These are phyloP conservation scores for Prionace glauca DNA, from an alignment of 2,797 vertebrate species.

Conservation along the genomic window DNA sequence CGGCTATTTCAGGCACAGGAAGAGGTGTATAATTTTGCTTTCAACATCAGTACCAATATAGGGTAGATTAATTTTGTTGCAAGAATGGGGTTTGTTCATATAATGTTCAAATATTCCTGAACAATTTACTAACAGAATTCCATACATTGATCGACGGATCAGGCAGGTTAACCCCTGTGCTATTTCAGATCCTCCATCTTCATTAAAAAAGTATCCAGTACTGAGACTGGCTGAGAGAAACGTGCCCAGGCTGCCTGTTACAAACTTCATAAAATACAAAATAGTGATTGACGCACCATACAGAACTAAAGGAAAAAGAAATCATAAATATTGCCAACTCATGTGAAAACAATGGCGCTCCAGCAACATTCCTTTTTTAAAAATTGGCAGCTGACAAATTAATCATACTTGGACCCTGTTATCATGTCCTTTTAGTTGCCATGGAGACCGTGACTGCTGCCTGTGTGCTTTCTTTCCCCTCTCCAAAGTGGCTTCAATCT, in stretches of 20 bases:
- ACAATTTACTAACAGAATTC: neutral
- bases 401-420: neutral
- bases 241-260: neutral
- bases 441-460: neutral
- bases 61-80: neutral
- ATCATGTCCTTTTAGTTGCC: neutral
- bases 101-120: neutral
- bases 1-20: too few species aligned
- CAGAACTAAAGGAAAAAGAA: neutral
- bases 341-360: neutral
- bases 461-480: neutral
- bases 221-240: neutral
- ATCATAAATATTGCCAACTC: constrained; percentile 10
- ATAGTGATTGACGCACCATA: neutral
- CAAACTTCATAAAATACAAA: neutral
- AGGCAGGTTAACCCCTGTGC: neutral
- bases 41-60: neutral
- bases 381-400: neutral
- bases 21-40: neutral
- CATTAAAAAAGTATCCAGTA: neutral
- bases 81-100: neutral
- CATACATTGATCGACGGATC: neutral
- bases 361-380: neutral
- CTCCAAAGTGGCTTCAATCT: neutral
- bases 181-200: neutral